A percentile compares a stretch with the other conserved stretches of the same genome.
Evolutionary conservation across 2,888 invertebrate species (phyloP).

Genomic region (Tipula lateralis): DNA sequence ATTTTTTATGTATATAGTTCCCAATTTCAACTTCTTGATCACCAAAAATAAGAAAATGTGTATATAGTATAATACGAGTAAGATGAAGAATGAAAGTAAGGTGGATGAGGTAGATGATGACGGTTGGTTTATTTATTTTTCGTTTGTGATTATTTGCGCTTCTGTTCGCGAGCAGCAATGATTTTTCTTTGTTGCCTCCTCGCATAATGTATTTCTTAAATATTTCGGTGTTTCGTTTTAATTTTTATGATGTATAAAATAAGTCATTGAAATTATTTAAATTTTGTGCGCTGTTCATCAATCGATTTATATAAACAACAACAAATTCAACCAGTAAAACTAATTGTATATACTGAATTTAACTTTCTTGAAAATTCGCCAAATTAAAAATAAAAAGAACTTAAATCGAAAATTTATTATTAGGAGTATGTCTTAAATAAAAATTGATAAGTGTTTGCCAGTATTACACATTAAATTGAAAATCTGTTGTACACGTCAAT

Average conservation of each 20-base stretch:
- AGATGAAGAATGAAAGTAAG: constrained; percentile 1
- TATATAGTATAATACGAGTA: background rate
- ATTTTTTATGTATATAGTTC: background rate
- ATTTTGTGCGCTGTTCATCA: background rate
- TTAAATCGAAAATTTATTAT: background rate
- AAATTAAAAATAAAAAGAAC: background rate
- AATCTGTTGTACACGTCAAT: constrained; percentile 24
- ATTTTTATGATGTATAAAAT: constrained; percentile 3
- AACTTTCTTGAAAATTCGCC: background rate
- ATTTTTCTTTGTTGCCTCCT: background rate
- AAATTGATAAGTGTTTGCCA: constrained; percentile 19
- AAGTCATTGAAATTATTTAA: constrained; percentile 7
- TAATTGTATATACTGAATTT: background rate
- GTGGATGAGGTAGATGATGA: background rate
- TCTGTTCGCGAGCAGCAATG: background rate
- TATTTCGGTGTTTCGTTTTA: background rate
- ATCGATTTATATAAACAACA: background rate
- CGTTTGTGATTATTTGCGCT: background rate
- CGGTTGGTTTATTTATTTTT: background rate
- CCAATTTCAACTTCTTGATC: background rate
- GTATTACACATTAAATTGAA: background rate
- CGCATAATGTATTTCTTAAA: background rate
- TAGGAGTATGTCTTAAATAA: background rate
- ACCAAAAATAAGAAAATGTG: background rate
- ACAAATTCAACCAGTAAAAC: background rate